Evolutionary conservation across 2,888 invertebrate genomes (phyloP).

Genomic region (Camptogramma bilineatum): DNA sequence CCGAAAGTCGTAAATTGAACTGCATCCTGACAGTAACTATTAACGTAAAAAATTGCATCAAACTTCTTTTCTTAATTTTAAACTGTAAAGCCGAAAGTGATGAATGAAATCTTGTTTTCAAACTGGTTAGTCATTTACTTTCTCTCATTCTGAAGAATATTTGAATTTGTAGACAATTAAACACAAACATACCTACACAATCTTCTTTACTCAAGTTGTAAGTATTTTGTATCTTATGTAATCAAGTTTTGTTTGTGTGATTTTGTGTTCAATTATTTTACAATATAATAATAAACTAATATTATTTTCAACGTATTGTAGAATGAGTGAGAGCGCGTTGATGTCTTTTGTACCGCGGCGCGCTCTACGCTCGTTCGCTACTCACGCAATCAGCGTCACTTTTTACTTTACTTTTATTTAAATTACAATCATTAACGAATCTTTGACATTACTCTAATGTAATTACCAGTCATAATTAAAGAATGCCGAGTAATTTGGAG

Average conservation of each 20-base stretch:
- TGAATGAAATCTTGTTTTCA: background rate
- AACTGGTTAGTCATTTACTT: slow-evolving; percentile 11
- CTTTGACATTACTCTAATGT: slow-evolving; percentile 11
- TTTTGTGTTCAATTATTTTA: background rate
- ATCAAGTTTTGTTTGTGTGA: background rate
- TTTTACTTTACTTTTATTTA: slow-evolving; percentile 6
- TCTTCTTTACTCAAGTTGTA: slow-evolving; percentile 4
- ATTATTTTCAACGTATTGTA: background rate
- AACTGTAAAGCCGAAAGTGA: background rate
- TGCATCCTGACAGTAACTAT: background rate
- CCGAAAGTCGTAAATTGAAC: background rate
- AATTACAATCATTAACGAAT: slow-evolving; percentile 12
- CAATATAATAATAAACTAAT: background rate
- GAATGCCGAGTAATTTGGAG: slow-evolving; percentile 55
- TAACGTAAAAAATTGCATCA: background rate
- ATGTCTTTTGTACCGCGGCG: slow-evolving; percentile 41
- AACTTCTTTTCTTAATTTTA: background rate
- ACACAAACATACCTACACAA: background rate
- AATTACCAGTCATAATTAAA: slow-evolving; percentile 40
- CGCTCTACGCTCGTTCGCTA: slow-evolving; percentile 10
- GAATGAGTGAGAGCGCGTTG: slow-evolving; percentile 38
- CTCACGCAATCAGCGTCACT: background rate
- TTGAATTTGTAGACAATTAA: background rate
- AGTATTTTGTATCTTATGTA: slow-evolving; percentile 1
- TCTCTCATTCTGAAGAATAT: background rate